Evolutionary conservation across 2,888 invertebrate species (phyloP), one percentile per base, ranked within the genome.

Genomic region (Drosophila histrio): DNA sequence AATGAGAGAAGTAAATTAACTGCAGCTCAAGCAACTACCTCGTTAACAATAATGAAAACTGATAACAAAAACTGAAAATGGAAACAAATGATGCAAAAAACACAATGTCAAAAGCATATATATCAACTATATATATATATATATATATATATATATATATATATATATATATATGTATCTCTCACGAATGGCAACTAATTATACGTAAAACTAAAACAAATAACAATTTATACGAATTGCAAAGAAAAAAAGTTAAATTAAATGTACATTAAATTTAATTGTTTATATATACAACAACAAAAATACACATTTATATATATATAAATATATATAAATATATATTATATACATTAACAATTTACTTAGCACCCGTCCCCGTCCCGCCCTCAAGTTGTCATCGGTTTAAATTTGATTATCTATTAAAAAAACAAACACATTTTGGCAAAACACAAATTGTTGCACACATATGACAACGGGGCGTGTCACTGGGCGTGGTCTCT

Each of bases 221-320:
- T 65, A 54, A 66, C 57, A 64, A 74, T 72, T 72, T 72, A 72
- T 72, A 67, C 66, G 56, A 71, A 65, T 66, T 72, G 54, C 53
- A 59, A 75, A 56, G 28, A 50, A 41, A 59, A 24, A 73, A 67
- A 69, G 59, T 65, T 76, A 76, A 77, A 77, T 77, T 81, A 81
- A 82, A 87, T 84, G 87, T 75, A 87, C 78, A 78, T 87, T 82
- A 87, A 85, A 85, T 84, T 63, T 79, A 87, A 85, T 85, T 87
- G 82, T 84, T 84, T 81, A 87, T 67, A 82, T 60, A 76, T 50
- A 59, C 38, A 54, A 66, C 9, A 15, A n/a, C n/a, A n/a, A n/a
- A n/a, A 32, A 19, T 8, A 32, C 38, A 71, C 46, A 60, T 49
- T 56, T 41, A 64, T 39, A 62, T 70, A 77, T 61, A 69, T 53